Percentiles rank a stretch among this genome's conserved stretches.
Conservation (phyloP, 2,888 invertebrate species). For the Synergus umbraculus region DNA sequence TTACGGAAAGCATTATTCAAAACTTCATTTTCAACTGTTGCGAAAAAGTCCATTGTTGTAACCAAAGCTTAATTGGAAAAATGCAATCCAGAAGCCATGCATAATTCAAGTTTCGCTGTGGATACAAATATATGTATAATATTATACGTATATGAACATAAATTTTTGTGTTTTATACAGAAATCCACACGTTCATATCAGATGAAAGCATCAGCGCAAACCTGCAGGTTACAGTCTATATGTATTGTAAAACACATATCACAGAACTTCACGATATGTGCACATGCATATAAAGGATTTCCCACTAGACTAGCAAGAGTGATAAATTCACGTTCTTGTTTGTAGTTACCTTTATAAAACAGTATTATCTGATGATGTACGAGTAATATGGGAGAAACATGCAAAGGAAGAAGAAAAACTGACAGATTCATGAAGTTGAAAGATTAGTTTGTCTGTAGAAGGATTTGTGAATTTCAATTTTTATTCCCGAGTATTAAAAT, state of each 20-base stretch:
- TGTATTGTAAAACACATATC: neutral
- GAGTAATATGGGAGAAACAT: slow-evolving; percentile 28
- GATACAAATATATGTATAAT: too few species aligned
- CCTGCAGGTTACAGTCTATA: neutral
- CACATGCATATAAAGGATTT: slow-evolving; percentile 4
- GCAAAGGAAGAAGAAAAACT: slow-evolving; percentile 25
- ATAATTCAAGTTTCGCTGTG: too few species aligned
- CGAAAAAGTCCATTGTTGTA: too few species aligned
- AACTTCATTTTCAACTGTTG: neutral
- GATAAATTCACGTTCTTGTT: slow-evolving; percentile 21
- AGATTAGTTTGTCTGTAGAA: slow-evolving; percentile 2
- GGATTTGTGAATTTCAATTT: neutral
- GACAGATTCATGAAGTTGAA: neutral
- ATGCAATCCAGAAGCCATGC: neutral
- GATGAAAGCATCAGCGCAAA: neutral
- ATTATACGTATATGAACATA: neutral
- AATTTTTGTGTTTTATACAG: neutral
- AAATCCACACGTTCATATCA: neutral
- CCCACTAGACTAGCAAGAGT: slow-evolving; percentile 11
- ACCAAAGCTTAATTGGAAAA: neutral
- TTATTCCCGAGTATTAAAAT: neutral
- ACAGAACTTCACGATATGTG: slow-evolving; percentile 6
- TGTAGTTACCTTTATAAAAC: slow-evolving; percentile 18
- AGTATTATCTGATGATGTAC: slow-evolving; percentile 37
- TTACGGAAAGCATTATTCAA: neutral